These are phyloP conservation scores for Heliocidaris erythrogramma DNA, from an alignment of 35 echinoderm and acorn worm genomes.

Conservation along the genomic window DNA sequence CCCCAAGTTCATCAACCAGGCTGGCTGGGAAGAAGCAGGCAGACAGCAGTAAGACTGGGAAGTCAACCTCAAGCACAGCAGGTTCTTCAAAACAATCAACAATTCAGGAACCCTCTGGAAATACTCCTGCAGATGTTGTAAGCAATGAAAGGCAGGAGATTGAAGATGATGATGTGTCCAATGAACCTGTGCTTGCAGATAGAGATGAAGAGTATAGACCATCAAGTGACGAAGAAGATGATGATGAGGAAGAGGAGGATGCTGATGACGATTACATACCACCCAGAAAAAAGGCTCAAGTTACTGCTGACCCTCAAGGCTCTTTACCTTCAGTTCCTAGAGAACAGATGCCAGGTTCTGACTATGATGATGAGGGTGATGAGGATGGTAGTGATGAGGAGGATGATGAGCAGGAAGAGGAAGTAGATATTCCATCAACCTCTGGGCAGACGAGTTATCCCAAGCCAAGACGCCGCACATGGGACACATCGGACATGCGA, in stretches of 20 bases:
- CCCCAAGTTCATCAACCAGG: background rate
- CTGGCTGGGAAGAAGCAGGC: background rate
- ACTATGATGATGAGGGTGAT: background rate
- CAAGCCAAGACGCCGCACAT: background rate
- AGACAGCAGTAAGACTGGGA: background rate
- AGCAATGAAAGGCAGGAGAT: background rate
- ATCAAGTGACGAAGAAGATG: slow-evolving; percentile 16
- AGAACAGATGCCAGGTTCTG: background rate
- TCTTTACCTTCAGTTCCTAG: background rate
- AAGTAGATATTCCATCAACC: background rate
- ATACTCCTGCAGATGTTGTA: background rate
- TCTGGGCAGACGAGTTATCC: background rate
- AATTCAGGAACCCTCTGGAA: background rate
- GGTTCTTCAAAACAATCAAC: slow-evolving; percentile 13
- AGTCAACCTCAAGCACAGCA: background rate
- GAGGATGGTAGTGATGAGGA: background rate
- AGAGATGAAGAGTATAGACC: background rate
- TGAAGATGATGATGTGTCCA: background rate
- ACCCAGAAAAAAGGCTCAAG: background rate
- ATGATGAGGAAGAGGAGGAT: background rate
- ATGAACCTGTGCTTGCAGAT: background rate
- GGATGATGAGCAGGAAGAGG: background rate
- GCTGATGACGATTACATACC: slow-evolving; percentile 3
- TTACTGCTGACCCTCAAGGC: background rate
- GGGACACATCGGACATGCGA: slow-evolving; percentile 29